phyloP scores from a whole-genome alignment of 2,113 vertebrate species.

The Rhinoptilus africanus region DNA sequence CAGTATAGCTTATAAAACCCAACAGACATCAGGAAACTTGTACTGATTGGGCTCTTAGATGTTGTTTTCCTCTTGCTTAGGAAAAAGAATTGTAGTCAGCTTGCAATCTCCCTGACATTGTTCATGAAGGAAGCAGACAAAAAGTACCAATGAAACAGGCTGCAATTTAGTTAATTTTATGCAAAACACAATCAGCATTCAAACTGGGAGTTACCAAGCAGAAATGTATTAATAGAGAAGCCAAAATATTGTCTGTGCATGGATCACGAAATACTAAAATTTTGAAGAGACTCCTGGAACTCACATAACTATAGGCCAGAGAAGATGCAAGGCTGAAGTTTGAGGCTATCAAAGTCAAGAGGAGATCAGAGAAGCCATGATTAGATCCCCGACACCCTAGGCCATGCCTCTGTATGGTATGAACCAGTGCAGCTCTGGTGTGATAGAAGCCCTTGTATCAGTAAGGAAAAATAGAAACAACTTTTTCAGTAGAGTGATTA shows the following conservation, averaged over 20 bases:
- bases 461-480: neutral
- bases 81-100: conserved; percentile 63
- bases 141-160: conserved; percentile 47
- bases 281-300: neutral
- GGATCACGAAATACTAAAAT: neutral
- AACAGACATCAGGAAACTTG: conserved; percentile 23
- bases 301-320: neutral
- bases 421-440: neutral
- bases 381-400: neutral
- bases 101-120: conserved; percentile 65
- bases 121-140: conserved; percentile 53
- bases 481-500: neutral
- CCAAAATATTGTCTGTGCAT: conserved; percentile 2
- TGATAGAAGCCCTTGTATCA: neutral
- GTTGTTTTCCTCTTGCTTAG: conserved; percentile 40
- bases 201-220: conserved; percentile 48
- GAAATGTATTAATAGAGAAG: conserved; percentile 24
- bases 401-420: rapidly evolving
- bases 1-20: conserved; percentile 4
- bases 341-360: neutral
- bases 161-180: conserved; percentile 67
- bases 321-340: neutral
- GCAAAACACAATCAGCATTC: conserved; percentile 55
- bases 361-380: neutral
- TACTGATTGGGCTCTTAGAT: conserved; percentile 44